Evolutionary conservation across 2,888 invertebrate species (phyloP), one percentile per base, ranked within the genome.

Genomic region (Eupithecia dodoneata): DNA sequence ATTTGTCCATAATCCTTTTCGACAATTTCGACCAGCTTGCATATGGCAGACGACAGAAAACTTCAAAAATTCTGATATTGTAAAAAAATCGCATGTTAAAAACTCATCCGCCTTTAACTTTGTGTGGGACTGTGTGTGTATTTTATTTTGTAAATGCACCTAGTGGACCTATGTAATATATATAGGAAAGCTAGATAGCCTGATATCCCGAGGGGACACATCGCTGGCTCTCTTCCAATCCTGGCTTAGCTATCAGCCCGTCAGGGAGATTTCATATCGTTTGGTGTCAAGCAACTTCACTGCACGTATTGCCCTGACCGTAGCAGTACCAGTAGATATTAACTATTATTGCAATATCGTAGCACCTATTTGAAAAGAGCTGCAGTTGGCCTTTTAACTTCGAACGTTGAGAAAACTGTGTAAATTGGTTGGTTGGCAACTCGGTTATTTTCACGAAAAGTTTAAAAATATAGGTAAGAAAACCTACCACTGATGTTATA

Each of bases 211-310:
- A 80, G 87, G 52, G 86, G 88, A 88, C 88, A 91, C 83, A 84
- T 84, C 81, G 82, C 87, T 93, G 93, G 93, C 92, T 83, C 81
- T 82, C 76, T 81, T 91, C 92, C 93, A 93, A 89, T 80, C 82
- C 85, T 81, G 83, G 84, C 84, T 83, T 49, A 49, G 66, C 69
- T 78, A 75, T 75, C 75, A 18, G 18, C 73, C 55, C 86, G 78
- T 79, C 79, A 75, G 75, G 76, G 73, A n/a, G 70, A 71, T 72
- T 74, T 47, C 65, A 74, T 74, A 78, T 72, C 69, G 45, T 71
- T 52, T 52, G 52, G 55, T 73, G 67, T 69, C 47, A 65, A 72
- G 47, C 44, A 72, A 41, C 70, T 49, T 70, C 45, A 45, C 4
- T 69, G 67, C 67, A 12, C 47, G 9, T 70, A 42, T 66, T 15